A percentile compares a stretch with the other conserved stretches of the same genome.
Evolutionary conservation across 1,140 invertebrate genomes (phyloP).

Genomic region (Melitaea cinxia): DNA sequence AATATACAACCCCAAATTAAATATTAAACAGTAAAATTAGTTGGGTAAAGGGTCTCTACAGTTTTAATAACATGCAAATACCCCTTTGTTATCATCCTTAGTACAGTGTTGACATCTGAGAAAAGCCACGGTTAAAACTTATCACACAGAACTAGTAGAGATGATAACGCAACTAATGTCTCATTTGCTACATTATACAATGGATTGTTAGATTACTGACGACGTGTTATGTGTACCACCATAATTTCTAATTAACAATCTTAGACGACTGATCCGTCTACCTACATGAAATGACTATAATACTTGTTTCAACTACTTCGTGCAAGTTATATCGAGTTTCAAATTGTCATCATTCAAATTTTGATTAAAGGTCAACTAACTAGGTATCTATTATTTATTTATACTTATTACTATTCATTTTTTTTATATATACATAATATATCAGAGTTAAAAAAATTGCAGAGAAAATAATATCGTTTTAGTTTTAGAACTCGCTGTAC

Average conservation of each 20-base stretch:
- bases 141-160: slow-evolving; percentile 6
- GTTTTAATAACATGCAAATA: background rate
- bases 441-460: too few relatives aligned
- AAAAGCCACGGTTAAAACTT: background rate
- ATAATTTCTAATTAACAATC: slow-evolving; percentile 15
- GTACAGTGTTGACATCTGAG: background rate
- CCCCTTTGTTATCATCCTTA: too few relatives aligned
- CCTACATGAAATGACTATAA: background rate
- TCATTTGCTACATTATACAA: slow-evolving; percentile 18
- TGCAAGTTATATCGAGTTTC: too few relatives aligned
- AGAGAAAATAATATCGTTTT: too few relatives aligned
- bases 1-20: background rate
- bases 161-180: background rate
- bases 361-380: too few relatives aligned
- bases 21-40: too few relatives aligned
- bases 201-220: background rate
- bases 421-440: too few relatives aligned
- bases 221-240: background rate
- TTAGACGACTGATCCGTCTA: background rate
- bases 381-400: too few relatives aligned
- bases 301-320: background rate
- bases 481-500: too few relatives aligned
- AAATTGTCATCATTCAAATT: too few relatives aligned
- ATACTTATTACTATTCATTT: too few relatives aligned
- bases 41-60: background rate